These are phyloP conservation scores for Ctenochaetus hawaiiensis DNA, from an alignment of 2,797 vertebrate genomes.

Conservation along the genomic window DNA sequence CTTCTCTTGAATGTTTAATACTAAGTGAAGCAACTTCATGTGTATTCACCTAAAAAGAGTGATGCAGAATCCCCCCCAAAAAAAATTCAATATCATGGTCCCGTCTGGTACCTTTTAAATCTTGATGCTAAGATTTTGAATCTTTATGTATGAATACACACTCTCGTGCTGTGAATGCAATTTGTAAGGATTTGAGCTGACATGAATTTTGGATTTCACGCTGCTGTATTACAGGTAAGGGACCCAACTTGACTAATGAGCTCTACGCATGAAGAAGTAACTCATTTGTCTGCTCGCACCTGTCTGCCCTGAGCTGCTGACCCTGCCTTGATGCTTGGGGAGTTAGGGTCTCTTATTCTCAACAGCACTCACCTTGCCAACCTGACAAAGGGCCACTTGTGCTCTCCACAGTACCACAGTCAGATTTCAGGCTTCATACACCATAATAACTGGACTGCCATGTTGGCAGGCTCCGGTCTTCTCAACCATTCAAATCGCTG, in stretches of 20 bases:
- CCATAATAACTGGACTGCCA: constrained; percentile 36
- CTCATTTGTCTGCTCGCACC: constrained; percentile 62
- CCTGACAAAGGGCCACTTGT: constrained; percentile 38
- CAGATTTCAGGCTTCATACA: constrained; percentile 44
- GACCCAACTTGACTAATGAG: constrained; percentile 61
- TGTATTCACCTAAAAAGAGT: not conserved
- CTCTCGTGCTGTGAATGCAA: constrained; percentile 5
- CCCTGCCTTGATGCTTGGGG: constrained; percentile 57
- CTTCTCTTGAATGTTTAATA: not conserved
- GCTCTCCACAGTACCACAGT: constrained; percentile 35
- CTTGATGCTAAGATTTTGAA: constrained; percentile 1
- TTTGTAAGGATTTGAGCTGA: constrained; percentile 41
- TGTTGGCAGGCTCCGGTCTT: constrained; percentile 39
- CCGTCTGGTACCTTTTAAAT: not conserved
- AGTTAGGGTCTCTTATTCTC: constrained; percentile 68
- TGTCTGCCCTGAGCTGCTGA: constrained; percentile 64
- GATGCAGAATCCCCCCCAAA: not conserved
- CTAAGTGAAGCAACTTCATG: not conserved
- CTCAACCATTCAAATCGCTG: constrained; percentile 45
- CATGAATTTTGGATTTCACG: constrained; percentile 51
- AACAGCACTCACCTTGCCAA: constrained; percentile 65
- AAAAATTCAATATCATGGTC: not conserved
- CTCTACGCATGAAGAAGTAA: constrained; percentile 54
- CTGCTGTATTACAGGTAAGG: constrained; percentile 40
- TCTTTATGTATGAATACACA: not conserved